phyloP scores from a whole-genome alignment of 2,888 invertebrate genomes.

The Apomyelois bistriatella region DNA sequence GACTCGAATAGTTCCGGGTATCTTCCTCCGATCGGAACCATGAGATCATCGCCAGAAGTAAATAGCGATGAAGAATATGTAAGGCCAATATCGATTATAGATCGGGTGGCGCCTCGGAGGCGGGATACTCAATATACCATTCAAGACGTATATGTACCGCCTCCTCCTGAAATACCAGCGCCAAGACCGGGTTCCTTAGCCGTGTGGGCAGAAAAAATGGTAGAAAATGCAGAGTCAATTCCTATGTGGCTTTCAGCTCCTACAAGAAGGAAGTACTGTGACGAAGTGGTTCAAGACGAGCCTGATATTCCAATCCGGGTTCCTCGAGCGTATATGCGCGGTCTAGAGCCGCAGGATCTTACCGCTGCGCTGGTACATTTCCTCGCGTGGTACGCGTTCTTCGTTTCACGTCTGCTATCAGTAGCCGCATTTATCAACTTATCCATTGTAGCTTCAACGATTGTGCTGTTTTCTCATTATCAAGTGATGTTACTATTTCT shows the following conservation, averaged over 20 bases:
- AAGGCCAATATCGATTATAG: constrained; percentile 58
- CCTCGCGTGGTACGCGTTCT: constrained; percentile 88
- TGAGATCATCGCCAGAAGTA: constrained; percentile 28
- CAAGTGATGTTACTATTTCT: constrained; percentile 82
- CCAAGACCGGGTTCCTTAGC: constrained; percentile 63
- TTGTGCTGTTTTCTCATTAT: constrained; percentile 82
- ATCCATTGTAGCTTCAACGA: constrained; percentile 81
- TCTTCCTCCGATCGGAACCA: constrained; percentile 36
- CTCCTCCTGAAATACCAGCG: constrained; percentile 69
- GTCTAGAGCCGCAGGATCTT: constrained; percentile 87
- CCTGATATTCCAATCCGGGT: constrained; percentile 61
- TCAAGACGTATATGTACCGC: constrained; percentile 65
- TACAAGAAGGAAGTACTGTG: constrained; percentile 57
- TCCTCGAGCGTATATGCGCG: constrained; percentile 78
- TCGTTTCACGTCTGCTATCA: constrained; percentile 85
- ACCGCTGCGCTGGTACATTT: constrained; percentile 84
- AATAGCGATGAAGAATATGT: constrained; percentile 64
- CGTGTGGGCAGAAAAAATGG: constrained; percentile 71
- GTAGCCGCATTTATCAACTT: constrained; percentile 85
- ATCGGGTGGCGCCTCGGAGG: constrained; percentile 57
- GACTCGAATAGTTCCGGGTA: constrained; percentile 60
- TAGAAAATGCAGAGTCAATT: constrained; percentile 78
- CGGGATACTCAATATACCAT: constrained; percentile 51
- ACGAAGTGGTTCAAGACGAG: constrained; percentile 54
- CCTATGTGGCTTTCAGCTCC: constrained; percentile 74